Base-by-base conservation (phyloP, 1,140 invertebrate genomes). In the Leucophenga varia region DNA sequence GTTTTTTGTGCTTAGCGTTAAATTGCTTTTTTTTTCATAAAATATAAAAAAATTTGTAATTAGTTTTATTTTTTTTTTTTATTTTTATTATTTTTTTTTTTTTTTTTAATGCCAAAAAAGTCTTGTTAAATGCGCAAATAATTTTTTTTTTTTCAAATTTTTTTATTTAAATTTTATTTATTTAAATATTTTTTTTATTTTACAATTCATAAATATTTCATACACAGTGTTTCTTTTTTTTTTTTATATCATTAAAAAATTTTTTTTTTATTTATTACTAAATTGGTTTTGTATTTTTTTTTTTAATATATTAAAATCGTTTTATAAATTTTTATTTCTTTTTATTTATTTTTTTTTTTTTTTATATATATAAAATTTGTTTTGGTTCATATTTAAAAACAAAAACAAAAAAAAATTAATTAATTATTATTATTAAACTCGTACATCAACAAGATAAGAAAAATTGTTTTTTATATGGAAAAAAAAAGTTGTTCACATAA, bases 401-500 rank as follows among this genome's bases (percentile, higher is more conserved):
- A 45, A 54, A 43, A 41, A 25, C 10, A 20, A 55, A 47, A 36
- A 38, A 28, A 21, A 46, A 46, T 31, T 36, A 47, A 40, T 40
- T 13, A 37, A 16, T 35, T 51, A 25, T 42, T n/a, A n/a, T n/a
- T n/a, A n/a, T n/a, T n/a, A n/a, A n/a, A n/a, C n/a, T n/a, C n/a
- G n/a, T n/a, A n/a, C n/a, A n/a, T n/a, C n/a, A n/a, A n/a, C n/a
- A n/a, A n/a, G n/a, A 42, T 41, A 43, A 25, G 28, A 30, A 30
- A 36, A 47, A 43, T 49, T 39, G 39, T 54, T 56, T 49, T 55
- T 53, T 53, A 43, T 38, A 22, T 39, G 52, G 30, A 54, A 43
- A 31, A 30, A 45, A 31, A 44, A 54, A 47, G 46, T 56, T 72
- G 64, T 69, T 72, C 64, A 72, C 64, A 67, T 64, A 67, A 70